Conservation (phyloP, 1,140 invertebrate species). For the Bradynema listronoti region DNA sequence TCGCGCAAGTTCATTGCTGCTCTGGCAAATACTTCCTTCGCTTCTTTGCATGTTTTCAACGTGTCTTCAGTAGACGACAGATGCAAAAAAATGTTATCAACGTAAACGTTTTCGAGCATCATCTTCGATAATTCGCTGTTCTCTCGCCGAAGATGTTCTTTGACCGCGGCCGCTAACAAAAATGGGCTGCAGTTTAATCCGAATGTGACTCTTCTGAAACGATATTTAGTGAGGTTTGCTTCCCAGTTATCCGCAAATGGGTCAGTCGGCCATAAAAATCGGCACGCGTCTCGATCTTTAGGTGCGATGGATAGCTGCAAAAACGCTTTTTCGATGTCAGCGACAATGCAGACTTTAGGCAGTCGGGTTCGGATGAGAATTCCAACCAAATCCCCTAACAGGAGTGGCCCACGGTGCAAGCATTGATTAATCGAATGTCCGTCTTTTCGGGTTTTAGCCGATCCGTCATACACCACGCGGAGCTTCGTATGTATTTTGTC, state of each 20-base stretch:
- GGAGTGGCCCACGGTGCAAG: conserved; percentile 25
- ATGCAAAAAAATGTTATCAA: too few species aligned
- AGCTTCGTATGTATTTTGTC: conserved; percentile 14
- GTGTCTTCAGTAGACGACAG: too few species aligned
- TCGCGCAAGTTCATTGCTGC: too few species aligned
- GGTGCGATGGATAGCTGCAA: neutral
- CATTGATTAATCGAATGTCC: conserved; percentile 20
- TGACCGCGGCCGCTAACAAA: conserved; percentile 26
- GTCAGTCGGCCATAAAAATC: conserved; percentile 17
- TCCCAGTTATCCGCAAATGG: neutral
- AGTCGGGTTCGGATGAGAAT: conserved; percentile 19
- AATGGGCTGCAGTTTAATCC: conserved; percentile 31
- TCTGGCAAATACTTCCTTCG: too few species aligned
- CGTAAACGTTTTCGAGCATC: too few species aligned
- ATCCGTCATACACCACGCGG: conserved; percentile 23
- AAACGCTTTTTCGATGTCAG: conserved; percentile 20
- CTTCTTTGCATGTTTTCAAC: too few species aligned
- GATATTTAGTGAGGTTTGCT: conserved; percentile 16
- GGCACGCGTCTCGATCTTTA: conserved; percentile 5
- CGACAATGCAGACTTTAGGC: neutral
- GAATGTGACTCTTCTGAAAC: conserved; percentile 29
- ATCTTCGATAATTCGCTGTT: too few species aligned
- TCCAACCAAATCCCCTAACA: conserved; percentile 14
- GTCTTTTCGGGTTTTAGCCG: conserved; percentile 11
- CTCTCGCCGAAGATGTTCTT: too few species aligned